Evolutionary conservation across 1,140 invertebrate genomes (phyloP).

Genomic region (Microplitis mediator): DNA sequence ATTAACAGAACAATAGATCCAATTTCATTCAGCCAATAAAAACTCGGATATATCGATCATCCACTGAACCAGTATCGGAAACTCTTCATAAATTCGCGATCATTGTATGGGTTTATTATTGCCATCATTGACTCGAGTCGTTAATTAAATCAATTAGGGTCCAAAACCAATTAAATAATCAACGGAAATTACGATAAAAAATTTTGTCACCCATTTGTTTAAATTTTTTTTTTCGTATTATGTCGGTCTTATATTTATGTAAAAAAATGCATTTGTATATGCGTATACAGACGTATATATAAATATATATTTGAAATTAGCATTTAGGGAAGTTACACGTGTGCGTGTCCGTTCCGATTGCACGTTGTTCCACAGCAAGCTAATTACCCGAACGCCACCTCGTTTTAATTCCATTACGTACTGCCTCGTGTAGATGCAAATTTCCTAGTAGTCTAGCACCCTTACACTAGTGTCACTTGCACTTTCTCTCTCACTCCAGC

Average conservation of each 20-base stretch:
- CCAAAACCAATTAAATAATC: too few species aligned
- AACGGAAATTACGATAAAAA: too few species aligned
- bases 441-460: slow-evolving; percentile 34
- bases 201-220: too few species aligned
- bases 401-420: slow-evolving; percentile 55
- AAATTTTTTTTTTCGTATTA: too few species aligned
- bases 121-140: too few species aligned
- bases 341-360: slow-evolving; percentile 22
- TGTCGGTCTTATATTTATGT: too few species aligned
- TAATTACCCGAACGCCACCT: slow-evolving; percentile 46
- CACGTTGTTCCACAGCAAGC: slow-evolving; percentile 30
- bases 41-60: neutral
- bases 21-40: too few species aligned
- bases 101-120: too few species aligned
- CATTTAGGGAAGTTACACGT: slow-evolving; percentile 1
- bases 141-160: too few species aligned
- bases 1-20: too few species aligned
- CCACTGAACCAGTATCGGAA: neutral
- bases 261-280: neutral
- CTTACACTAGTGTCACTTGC: neutral
- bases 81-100: neutral
- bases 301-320: slow-evolving; percentile 4
- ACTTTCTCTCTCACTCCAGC: neutral
- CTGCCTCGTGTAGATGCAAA: slow-evolving; percentile 50
- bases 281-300: neutral